Base-by-base conservation (phyloP, 1,140 invertebrate genomes). In the Papilio helenus region DNA sequence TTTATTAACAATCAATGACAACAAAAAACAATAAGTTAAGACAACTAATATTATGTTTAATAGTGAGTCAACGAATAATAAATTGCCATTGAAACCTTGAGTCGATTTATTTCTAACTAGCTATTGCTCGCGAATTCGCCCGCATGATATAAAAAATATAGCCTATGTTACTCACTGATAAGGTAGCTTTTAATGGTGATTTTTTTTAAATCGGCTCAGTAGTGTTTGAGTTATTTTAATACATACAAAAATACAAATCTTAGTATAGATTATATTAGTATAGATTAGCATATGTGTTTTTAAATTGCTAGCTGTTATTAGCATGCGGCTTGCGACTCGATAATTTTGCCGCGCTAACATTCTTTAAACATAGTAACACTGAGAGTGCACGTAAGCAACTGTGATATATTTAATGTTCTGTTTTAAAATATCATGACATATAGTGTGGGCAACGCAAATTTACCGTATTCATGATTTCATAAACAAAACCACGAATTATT, bases 1-100 rank as follows among this genome's bases (percentile, higher is more conserved):
- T 79, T 80, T 65, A 79, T 76, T 80, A 61, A 79, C 61, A 68
- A 68, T 68, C 26, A 68, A 18, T 68, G 26, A 65, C 23, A 68
- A 68, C 61, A 68, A 68, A n/a, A 61, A 61, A 61, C 58, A 61
- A 61, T 68, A 26, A 65, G 61, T 29, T 23, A 8, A 8, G 2
- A 23, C 23, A 26, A 68, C 26, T 68, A 34, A 29, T 16, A 61
- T 61, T 18, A 16, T 18, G 61, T 68, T 68, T 26, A 18, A 61
- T 58, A 23, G 14, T 68, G 61, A 68, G 23, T 68, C 61, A 68
- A 26, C 61, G 61, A 16, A 68, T 68, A 68, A 68, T 68, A 68
- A 68, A 68, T 68, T 68, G 61, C 61, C 12, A 68, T 68, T 2
- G 12, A 68, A 26, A 68, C 26, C 61, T 68, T 26, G 26, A 29